Base-by-base conservation (phyloP, 2,113 vertebrate species). In the Anguilla rostrata region DNA sequence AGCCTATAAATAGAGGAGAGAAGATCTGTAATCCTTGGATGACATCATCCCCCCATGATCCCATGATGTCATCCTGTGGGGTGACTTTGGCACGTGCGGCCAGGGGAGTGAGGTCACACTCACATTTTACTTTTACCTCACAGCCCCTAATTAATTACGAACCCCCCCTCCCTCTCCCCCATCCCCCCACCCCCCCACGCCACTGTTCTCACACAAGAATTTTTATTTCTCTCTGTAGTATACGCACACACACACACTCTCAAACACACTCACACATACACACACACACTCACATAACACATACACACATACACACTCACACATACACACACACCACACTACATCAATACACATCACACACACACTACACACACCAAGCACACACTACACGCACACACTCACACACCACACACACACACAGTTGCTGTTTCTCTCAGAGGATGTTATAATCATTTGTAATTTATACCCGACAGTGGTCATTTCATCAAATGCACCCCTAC, bases 41-140 rank as follows among this genome's bases (percentile, higher is more conserved):
- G 92, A 95, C 93, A 95, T 94, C 94, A 95, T 95, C 92, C 87
- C 34, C 49, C 49, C 49, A 53, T 53, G 49, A 14, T 14, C 88
- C 88, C 88, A 95, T 95, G 94, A 95, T 94, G 93, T 95, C 94
- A 95, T 93, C 92, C 92, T 94, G 91, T 90, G 92, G 94, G 94
- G 94, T 95, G 94, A 95, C 93, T 94, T 95, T 95, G 93, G 93
- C 92, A 93, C 92, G 92, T 91, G 93, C 90, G 92, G 91, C 89
- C 49, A 88, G 88, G 84, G 84, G 90, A 92, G 88, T 93, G 94
- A 94, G 92, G 92, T 94, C 94, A 94, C 93, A 80, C 29, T 91
- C 60, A 81, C 78, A 78, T 83, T 87, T 93, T 84, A 90, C 91
- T 88, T 90, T 91, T 91, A 91, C 90, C 88, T 90, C 89, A 39